Base-by-base conservation (phyloP, 2,113 vertebrate genomes). In the Chionis minor region DNA sequence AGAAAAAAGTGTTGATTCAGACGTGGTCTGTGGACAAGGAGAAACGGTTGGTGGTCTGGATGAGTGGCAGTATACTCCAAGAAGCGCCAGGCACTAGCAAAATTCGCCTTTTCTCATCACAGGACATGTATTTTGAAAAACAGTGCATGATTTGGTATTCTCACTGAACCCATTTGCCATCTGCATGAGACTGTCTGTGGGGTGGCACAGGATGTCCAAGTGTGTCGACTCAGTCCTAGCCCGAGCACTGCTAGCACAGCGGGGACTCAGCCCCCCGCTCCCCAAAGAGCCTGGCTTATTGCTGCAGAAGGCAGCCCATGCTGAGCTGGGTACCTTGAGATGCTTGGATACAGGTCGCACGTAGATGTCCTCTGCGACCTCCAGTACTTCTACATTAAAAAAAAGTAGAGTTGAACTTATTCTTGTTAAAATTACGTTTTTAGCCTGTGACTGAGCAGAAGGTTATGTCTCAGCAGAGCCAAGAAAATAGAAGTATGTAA, bases 401-500 rank as follows among this genome's bases (percentile, higher is more conserved):
- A 42, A 42, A 38, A 51, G 22, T 52, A 40, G 9, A 55, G 38
- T 81, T 94, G 22, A 85, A 72, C 42, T 87, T 66, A n/a, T 12
- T 88, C 49, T 56, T 94, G 77, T 74, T 92, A 81, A 86, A 92
- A 79, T 74, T 79, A 75, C 22, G 35, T 4, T 59, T 90, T 86
- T 52, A 86, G 78, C 35, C 78, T 62, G 42, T 85, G 91, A 47
- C 73, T 94, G 88, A 92, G 89, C 84, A 91, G 74, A 81, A 97
- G 91, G 78, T 94, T 94, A 75, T 77, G 74, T 94, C 89, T 96
- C 78, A 80, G 66, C 73, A 91, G 86, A 92, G 94, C 91, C 79
- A 94, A 90, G 89, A 93, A 93, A 94, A 85, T 70, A 75, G 49
- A 87, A 95, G 83, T 95, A 62, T 90, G 86, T 92, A 87, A 96